phyloP scores from a whole-genome alignment of 2,888 invertebrate genomes.

The Spodoptera exigua region DNA sequence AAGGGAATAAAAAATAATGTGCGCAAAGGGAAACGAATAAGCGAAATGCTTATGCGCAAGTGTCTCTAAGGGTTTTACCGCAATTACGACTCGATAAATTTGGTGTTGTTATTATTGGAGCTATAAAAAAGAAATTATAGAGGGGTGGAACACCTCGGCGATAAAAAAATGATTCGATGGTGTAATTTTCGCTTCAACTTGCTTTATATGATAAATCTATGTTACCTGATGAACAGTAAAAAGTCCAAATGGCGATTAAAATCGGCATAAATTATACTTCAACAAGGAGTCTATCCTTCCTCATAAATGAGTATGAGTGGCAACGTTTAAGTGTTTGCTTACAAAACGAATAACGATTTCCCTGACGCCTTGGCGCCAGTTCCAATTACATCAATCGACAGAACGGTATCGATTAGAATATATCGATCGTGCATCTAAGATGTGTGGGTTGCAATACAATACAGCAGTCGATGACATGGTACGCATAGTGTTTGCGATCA shows the following conservation, averaged over 20 bases:
- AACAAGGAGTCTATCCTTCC: constrained; percentile 11
- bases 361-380: constrained; percentile 30
- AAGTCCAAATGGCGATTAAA: no score
- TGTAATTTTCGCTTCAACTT: constrained; percentile 69
- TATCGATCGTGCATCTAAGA: constrained; percentile 47
- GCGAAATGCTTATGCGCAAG: constrained; percentile 54
- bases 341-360: constrained; percentile 7
- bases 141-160: constrained; percentile 61
- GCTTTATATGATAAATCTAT: constrained; percentile 55
- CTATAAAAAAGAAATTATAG: constrained; percentile 68
- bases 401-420: constrained; percentile 47
- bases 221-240: no score
- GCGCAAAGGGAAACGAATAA: constrained; percentile 32
- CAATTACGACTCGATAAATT: constrained; percentile 69
- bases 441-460: constrained; percentile 52
- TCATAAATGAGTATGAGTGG: neutral
- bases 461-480: constrained; percentile 53
- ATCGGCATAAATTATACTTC: no score
- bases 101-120: constrained; percentile 61
- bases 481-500: constrained; percentile 60
- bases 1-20: constrained; percentile 37
- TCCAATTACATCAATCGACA: constrained; percentile 38
- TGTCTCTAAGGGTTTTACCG: constrained; percentile 59
- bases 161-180: constrained; percentile 67
- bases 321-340: neutral